Conservation (phyloP, 2,888 invertebrate genomes). For the Stomorhina lunata region DNA sequence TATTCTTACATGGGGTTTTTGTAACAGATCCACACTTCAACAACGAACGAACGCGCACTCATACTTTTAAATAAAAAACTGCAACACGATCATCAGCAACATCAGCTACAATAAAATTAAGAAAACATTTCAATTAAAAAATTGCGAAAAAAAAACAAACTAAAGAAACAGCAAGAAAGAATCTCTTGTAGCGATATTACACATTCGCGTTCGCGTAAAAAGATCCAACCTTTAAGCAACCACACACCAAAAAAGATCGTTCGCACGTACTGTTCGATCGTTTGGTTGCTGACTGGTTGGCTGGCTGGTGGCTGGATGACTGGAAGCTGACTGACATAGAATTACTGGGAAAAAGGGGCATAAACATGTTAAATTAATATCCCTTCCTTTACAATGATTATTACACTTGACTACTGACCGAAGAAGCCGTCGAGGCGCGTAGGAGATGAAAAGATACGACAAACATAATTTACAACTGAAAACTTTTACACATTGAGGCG, state of each 20-base stretch:
- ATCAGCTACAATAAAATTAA: conserved; percentile 37
- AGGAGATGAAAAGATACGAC: conserved; percentile 23
- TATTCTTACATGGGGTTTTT: not conserved
- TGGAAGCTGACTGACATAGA: conserved; percentile 29
- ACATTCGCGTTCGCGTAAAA: not conserved
- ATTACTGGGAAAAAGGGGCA: conserved; percentile 16
- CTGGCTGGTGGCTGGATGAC: conserved; percentile 8
- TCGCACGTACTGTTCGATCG: too few species aligned
- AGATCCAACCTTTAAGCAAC: too few species aligned
- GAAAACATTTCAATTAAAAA: conserved; percentile 61
- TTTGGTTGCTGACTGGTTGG: too few species aligned
- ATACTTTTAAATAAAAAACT: not conserved
- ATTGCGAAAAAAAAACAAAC: not conserved
- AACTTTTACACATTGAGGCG: too few species aligned
- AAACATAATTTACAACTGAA: conserved; percentile 9
- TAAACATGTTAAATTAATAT: conserved; percentile 35
- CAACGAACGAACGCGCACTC: not conserved
- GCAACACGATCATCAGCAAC: not conserved
- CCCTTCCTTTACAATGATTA: conserved; percentile 28
- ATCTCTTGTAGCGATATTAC: conserved; percentile 32
- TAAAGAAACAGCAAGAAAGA: conserved; percentile 6
- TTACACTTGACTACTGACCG: not conserved
- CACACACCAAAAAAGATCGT: too few species aligned
- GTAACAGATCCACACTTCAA: not conserved
- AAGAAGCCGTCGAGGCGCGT: too few species aligned